Conservation (phyloP, 2,888 invertebrate species). For the Dendrolimus pini region DNA sequence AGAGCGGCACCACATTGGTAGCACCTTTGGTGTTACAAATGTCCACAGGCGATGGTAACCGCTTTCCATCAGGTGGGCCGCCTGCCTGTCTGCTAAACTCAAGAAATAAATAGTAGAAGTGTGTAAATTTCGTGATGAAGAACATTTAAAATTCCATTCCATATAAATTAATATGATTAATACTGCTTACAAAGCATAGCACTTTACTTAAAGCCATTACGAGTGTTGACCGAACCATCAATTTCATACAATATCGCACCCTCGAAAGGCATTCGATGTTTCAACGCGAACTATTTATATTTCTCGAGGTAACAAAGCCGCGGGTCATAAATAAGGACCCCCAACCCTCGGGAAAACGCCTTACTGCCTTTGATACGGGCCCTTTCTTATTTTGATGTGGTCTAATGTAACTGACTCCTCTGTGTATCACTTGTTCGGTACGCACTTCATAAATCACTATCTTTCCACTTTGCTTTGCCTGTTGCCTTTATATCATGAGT, state of each 20-base stretch:
- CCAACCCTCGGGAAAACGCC: slow-evolving; percentile 52
- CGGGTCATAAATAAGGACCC: slow-evolving; percentile 67
- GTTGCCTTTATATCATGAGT: slow-evolving; percentile 16
- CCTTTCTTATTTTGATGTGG: slow-evolving; percentile 72
- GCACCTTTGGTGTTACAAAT: too few relatives aligned
- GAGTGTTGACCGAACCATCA: slow-evolving; percentile 73
- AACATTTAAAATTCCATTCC: too few relatives aligned
- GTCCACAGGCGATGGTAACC: too few relatives aligned
- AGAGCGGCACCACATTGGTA: too few relatives aligned
- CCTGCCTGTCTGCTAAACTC: too few relatives aligned
- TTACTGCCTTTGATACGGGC: slow-evolving; percentile 70
- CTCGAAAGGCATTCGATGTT: slow-evolving; percentile 66
- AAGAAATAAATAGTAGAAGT: too few relatives aligned
- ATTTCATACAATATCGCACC: slow-evolving; percentile 70
- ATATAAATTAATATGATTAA: too few relatives aligned
- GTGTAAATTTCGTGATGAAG: too few relatives aligned
- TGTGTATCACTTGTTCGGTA: slow-evolving; percentile 54
- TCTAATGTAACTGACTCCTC: slow-evolving; percentile 55
- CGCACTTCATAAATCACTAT: slow-evolving; percentile 66
- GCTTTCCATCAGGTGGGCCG: too few relatives aligned
- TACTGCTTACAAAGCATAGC: slow-evolving; percentile 11
- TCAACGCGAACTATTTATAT: slow-evolving; percentile 73
- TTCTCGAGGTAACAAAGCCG: slow-evolving; percentile 67
- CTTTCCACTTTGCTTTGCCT: slow-evolving; percentile 19
- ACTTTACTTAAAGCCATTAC: slow-evolving; percentile 65